A percentile compares a stretch with the other conserved stretches of the same genome.
These are phyloP conservation scores for Ceratothoa steindachneri DNA, from an alignment of 2,888 invertebrate species.

Conservation along the genomic window DNA sequence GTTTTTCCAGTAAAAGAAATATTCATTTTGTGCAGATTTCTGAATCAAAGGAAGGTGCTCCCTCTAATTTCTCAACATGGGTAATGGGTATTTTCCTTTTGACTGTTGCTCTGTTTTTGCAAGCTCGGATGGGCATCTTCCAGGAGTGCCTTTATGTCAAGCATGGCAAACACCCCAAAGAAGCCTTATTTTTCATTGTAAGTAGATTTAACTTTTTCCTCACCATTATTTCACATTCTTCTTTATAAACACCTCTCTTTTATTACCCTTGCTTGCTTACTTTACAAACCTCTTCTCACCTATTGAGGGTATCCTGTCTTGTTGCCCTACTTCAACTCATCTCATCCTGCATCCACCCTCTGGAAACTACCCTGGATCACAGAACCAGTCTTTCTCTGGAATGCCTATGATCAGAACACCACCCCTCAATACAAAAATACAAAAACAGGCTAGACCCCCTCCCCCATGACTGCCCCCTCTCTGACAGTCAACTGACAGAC, in stretches of 20 bases:
- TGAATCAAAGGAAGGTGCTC: neutral
- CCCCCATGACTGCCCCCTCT: too few species aligned
- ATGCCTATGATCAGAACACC: too few species aligned
- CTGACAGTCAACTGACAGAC: too few species aligned
- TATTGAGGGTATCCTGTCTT: too few species aligned
- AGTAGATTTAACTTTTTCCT: constrained; percentile 52
- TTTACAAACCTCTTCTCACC: neutral
- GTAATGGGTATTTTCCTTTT: constrained; percentile 68
- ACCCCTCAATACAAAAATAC: too few species aligned
- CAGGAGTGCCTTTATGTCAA: constrained; percentile 79
- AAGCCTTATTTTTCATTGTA: constrained; percentile 79
- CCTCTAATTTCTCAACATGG: constrained; percentile 25
- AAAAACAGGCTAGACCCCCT: too few species aligned
- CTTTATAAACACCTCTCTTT: neutral
- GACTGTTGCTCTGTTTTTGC: constrained; percentile 81
- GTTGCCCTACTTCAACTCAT: too few species aligned
- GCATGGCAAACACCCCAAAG: constrained; percentile 86
- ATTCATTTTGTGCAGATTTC: neutral
- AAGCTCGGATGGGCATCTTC: constrained; percentile 84
- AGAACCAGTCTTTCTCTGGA: too few species aligned
- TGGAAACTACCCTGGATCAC: too few species aligned
- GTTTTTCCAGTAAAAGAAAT: neutral
- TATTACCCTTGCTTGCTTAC: neutral
- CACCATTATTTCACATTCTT: neutral
- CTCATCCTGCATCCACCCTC: too few species aligned